Evolutionary conservation across 2,797 vertebrate genomes (phyloP).

Genomic region (Pipistrellus kuhlii): DNA sequence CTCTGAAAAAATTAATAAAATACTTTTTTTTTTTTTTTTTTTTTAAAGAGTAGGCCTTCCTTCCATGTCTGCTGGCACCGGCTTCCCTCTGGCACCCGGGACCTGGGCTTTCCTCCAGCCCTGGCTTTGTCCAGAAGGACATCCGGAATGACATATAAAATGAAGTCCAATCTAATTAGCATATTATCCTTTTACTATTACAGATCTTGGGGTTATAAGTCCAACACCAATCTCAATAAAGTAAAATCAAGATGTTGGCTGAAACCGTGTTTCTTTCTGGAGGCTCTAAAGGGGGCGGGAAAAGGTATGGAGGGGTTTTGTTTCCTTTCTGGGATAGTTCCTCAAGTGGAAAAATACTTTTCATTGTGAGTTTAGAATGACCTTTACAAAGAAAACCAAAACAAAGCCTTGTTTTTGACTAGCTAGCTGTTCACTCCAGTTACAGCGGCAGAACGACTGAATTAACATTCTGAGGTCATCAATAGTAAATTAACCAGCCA

Average conservation of each 20-base stretch:
- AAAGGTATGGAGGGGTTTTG: background rate
- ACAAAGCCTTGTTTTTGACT: background rate
- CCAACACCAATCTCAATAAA: background rate
- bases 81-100: no score
- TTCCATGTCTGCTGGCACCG: no score
- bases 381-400: conserved; percentile 41
- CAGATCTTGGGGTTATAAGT: background rate
- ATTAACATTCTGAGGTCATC: conserved; percentile 13
- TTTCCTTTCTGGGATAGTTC: background rate
- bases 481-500: background rate
- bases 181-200: no score
- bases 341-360: background rate
- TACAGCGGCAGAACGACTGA: conserved; percentile 4
- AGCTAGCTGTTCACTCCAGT: background rate
- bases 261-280: conserved; percentile 24
- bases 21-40: no score
- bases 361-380: background rate
- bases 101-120: no score
- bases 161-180: no score
- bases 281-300: background rate
- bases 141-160: no score
- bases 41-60: no score
- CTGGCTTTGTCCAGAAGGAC: no score
- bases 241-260: conserved; percentile 36
- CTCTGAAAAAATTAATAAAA: no score